Percentiles rank a stretch among this genome's conserved stretches.
These are phyloP conservation scores for Eumeta japonica DNA, from an alignment of 1,140 invertebrate species.

Conservation along the genomic window DNA sequence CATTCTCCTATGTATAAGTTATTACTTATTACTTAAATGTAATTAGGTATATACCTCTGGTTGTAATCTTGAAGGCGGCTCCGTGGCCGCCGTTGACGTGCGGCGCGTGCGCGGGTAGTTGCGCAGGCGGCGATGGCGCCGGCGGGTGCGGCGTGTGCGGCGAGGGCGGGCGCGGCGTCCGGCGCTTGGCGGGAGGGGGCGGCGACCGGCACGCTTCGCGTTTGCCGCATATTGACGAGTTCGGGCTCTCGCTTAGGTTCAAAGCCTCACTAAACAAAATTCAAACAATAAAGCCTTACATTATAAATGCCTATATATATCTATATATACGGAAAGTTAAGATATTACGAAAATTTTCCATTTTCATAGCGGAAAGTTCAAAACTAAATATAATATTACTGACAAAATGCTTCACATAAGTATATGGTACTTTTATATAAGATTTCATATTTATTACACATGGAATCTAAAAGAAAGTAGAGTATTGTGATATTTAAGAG, in stretches of 20 bases:
- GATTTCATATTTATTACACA: too few species aligned
- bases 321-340: not conserved
- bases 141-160: conserved; percentile 37
- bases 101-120: conserved; percentile 10
- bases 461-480: too few species aligned
- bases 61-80: conserved; percentile 87
- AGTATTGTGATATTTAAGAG: too few species aligned
- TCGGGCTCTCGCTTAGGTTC: conserved; percentile 63
- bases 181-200: conserved; percentile 63
- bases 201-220: conserved; percentile 61
- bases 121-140: conserved; percentile 29
- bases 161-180: conserved; percentile 34
- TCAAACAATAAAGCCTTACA: conserved; percentile 4
- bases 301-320: not conserved
- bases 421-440: too few species aligned
- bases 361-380: too few species aligned
- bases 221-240: conserved; percentile 53
- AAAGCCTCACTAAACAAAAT: conserved; percentile 61
- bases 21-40: too few species aligned
- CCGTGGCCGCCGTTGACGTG: conserved; percentile 56
- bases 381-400: too few species aligned
- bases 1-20: too few species aligned
- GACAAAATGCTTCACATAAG: too few species aligned
- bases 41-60: conserved; percentile 64
- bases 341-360: too few species aligned